These are phyloP conservation scores for Acrocephalus kingi DNA, from an alignment of 2,113 vertebrate species.

Conservation along the genomic window DNA sequence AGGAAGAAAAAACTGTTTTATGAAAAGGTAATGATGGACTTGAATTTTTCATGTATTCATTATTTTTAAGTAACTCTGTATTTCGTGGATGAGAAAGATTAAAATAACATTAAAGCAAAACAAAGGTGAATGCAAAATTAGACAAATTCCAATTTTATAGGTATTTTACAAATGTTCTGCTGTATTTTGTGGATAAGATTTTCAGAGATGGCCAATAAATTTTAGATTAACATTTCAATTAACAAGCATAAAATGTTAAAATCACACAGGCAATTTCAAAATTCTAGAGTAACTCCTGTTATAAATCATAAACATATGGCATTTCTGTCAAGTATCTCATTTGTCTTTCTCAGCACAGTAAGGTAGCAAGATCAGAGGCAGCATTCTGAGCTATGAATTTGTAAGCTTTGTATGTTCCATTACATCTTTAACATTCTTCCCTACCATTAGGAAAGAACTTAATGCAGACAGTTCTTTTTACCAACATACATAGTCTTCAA, in stretches of 20 bases:
- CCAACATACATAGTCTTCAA: not conserved
- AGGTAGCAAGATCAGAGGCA: not conserved
- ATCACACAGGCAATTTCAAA: not conserved
- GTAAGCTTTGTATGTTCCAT: not conserved
- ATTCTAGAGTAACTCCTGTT: not conserved
- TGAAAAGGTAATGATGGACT: not conserved
- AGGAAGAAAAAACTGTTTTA: not conserved
- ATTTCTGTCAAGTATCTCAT: not conserved
- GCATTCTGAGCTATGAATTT: not conserved
- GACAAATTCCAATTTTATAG: not conserved
- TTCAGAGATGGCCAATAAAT: not conserved
- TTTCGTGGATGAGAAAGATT: not conserved
- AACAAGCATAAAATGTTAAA: not conserved
- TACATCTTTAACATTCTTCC: not conserved
- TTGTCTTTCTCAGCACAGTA: not conserved
- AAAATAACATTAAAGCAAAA: not conserved
- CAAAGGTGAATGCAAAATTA: not conserved
- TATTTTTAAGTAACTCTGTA: not conserved
- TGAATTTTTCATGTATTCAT: not conserved
- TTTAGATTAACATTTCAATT: not conserved
- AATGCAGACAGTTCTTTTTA: not conserved
- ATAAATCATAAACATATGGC: not conserved
- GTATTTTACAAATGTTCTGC: not conserved
- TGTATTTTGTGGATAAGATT: not conserved
- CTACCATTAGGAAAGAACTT: not conserved